phyloP scores from a whole-genome alignment of 2,797 vertebrate species.

The Synanceia verrucosa region DNA sequence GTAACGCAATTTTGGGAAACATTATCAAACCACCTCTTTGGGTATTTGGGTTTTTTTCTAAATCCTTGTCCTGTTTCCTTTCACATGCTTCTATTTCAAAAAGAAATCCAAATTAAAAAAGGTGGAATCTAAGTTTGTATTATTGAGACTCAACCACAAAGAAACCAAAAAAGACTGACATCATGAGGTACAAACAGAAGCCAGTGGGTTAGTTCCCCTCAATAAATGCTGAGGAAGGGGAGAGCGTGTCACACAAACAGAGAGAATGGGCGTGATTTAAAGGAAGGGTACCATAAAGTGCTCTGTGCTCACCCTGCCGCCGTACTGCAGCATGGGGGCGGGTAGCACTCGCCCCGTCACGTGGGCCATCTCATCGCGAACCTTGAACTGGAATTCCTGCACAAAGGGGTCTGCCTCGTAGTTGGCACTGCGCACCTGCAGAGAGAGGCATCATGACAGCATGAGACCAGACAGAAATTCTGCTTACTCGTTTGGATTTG shows the following conservation, averaged over 20 bases:
- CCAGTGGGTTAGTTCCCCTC: slow-evolving; percentile 72
- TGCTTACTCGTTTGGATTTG: background rate
- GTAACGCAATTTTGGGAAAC: background rate
- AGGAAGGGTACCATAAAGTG: slow-evolving; percentile 84
- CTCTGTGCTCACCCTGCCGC: slow-evolving; percentile 95
- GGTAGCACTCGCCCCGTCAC: slow-evolving; percentile 98
- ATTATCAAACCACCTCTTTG: background rate
- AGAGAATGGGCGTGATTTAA: slow-evolving; percentile 83
- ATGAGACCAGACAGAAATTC: background rate
- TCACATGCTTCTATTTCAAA: too few relatives aligned
- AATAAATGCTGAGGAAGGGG: slow-evolving; percentile 32
- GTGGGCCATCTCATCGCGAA: slow-evolving; percentile 98
- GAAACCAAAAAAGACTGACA: slow-evolving; percentile 27
- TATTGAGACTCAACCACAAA: slow-evolving; percentile 57
- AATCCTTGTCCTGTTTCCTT: too few relatives aligned
- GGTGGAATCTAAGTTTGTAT: slow-evolving; percentile 5
- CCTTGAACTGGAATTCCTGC: slow-evolving; percentile 98
- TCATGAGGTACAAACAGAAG: slow-evolving; percentile 60
- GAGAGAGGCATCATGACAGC: background rate
- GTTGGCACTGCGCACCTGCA: slow-evolving; percentile 98
- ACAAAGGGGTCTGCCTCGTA: slow-evolving; percentile 98
- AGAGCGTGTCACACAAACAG: slow-evolving; percentile 71
- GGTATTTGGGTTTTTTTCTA: too few relatives aligned
- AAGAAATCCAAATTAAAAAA: background rate
- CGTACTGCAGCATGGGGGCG: slow-evolving; percentile 98